Conservation (phyloP, 2,797 vertebrate species). For the Pseudocheirus occidentalis region DNA sequence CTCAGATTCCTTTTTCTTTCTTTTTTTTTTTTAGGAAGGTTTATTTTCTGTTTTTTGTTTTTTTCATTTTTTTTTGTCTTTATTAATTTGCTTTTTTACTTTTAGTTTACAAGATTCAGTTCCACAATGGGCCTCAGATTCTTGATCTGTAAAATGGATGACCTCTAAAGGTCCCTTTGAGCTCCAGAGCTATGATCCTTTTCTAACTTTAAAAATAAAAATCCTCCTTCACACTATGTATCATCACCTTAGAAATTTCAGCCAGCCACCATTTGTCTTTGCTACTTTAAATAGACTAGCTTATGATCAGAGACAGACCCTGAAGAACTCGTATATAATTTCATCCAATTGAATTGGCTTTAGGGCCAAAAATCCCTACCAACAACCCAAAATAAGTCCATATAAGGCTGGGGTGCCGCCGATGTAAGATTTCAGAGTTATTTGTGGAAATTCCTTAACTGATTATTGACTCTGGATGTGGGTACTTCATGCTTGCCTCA, state of each 20-base stretch:
- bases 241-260: conserved; percentile 39
- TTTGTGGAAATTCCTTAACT: conserved; percentile 28
- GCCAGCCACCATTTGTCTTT: background rate
- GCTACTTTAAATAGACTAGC: conserved; percentile 53
- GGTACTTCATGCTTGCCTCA: background rate
- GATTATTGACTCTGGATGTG: conserved; percentile 31
- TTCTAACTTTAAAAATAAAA: conserved; percentile 33
- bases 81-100: no score
- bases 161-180: background rate
- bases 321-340: conserved; percentile 57
- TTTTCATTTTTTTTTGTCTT: no score
- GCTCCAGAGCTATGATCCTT: background rate
- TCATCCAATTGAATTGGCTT: conserved; percentile 59
- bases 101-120: no score
- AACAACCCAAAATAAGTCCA: conserved; percentile 32
- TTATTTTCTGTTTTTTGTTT: no score
- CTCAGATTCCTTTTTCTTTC: background rate
- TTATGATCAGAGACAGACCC: conserved; percentile 48
- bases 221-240: background rate
- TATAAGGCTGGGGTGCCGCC: conserved; percentile 65
- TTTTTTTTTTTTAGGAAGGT: no score
- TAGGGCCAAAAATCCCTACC: conserved; percentile 51
- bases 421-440: conserved; percentile 62
- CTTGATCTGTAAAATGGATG: background rate
- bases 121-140: background rate